Evolutionary conservation across 2,888 invertebrate species (phyloP).

Genomic region (Metacarcinus magister): DNA sequence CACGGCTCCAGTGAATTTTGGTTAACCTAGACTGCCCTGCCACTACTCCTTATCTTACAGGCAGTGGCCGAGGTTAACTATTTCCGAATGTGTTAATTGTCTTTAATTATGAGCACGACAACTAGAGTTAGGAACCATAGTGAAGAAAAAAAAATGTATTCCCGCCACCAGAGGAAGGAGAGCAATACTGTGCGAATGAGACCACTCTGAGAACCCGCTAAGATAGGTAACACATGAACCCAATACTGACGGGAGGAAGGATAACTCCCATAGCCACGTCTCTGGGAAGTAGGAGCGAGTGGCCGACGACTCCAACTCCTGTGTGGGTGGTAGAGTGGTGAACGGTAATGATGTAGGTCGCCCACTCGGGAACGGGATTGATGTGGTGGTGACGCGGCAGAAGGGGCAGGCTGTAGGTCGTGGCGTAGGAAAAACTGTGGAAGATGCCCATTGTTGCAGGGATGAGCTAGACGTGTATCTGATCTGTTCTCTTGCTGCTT

Average conservation of each 20-base stretch:
- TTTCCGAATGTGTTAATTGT: background rate
- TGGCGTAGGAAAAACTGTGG: background rate
- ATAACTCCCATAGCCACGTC: conserved; percentile 61
- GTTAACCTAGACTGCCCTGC: too few relatives aligned
- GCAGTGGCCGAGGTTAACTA: too few relatives aligned
- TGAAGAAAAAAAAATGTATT: background rate
- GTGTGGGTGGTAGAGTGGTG: background rate
- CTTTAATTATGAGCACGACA: background rate
- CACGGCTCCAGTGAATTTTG: too few relatives aligned
- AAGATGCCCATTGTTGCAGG: background rate
- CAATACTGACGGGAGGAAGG: background rate
- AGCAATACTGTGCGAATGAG: background rate
- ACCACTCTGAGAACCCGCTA: background rate
- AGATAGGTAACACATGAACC: background rate
- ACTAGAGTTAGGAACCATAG: background rate
- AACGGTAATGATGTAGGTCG: background rate
- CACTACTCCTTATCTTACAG: too few relatives aligned
- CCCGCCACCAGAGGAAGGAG: background rate
- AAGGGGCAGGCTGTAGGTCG: background rate
- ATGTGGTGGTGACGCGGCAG: background rate
- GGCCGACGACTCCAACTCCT: background rate
- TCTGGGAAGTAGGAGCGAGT: conserved; percentile 49
- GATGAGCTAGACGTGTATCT: background rate
- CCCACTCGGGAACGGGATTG: background rate
- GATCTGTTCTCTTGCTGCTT: background rate